A percentile compares a stretch with the other conserved stretches of the same genome.
Evolutionary conservation across 2,113 vertebrate species (phyloP).

Genomic region (Sarotherodon lohbergeri): DNA sequence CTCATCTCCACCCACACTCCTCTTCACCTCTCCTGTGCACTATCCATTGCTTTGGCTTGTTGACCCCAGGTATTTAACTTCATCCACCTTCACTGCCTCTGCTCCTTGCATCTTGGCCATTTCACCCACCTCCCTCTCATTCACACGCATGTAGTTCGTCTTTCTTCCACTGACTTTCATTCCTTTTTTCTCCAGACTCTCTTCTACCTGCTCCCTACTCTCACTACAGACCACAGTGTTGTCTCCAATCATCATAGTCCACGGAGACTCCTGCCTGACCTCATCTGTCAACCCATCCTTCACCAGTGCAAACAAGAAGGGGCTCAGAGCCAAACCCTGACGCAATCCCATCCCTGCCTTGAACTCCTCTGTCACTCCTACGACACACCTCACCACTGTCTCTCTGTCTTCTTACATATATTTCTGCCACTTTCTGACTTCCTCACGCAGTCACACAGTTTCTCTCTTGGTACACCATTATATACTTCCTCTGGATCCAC

Average conservation of each 20-base stretch:
- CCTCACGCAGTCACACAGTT: not conserved
- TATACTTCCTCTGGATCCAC: not conserved
- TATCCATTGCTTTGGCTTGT: not conserved
- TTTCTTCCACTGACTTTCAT: not conserved
- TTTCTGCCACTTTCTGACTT: not conserved
- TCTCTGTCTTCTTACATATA: not conserved
- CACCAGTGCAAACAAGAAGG: not conserved
- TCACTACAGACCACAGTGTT: not conserved
- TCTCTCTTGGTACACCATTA: not conserved
- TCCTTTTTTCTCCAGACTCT: not conserved
- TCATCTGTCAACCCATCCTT: not conserved
- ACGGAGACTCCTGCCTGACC: not conserved
- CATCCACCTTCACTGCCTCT: not conserved
- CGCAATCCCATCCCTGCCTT: not conserved
- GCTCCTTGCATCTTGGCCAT: not conserved
- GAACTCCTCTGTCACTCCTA: not conserved
- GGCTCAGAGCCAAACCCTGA: not conserved
- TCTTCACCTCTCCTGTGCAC: not conserved
- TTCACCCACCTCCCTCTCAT: not conserved
- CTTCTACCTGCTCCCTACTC: not conserved
- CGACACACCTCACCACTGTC: not conserved
- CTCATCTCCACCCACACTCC: not conserved
- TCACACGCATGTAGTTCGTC: not conserved
- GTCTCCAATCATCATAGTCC: not conserved
- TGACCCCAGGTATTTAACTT: not conserved